These are phyloP conservation scores for Anastrepha ludens DNA, from an alignment of 1,140 invertebrate species.

Conservation along the genomic window DNA sequence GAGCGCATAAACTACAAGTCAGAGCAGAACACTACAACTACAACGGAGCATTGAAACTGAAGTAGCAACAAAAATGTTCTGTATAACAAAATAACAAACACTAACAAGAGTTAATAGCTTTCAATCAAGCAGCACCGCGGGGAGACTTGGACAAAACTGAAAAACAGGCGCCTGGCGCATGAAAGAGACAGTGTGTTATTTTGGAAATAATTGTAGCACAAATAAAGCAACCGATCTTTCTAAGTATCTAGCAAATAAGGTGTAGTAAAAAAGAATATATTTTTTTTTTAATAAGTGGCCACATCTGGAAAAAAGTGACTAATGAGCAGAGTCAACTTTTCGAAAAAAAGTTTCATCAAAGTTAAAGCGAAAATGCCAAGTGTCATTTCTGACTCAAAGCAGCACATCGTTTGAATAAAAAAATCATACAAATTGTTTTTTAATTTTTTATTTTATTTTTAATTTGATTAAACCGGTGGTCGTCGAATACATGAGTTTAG, in stretches of 20 bases:
- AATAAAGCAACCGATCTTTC: too few relatives aligned
- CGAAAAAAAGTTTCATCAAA: too few relatives aligned
- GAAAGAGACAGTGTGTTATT: conserved; percentile 8
- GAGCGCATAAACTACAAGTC: not conserved
- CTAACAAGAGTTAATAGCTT: conserved; percentile 41
- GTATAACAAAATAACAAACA: not conserved
- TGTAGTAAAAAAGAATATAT: not conserved
- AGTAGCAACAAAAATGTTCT: not conserved
- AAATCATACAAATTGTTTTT: too few relatives aligned
- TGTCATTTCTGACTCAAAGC: too few relatives aligned
- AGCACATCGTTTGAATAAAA: too few relatives aligned
- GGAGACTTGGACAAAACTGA: not conserved
- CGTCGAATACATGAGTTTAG: too few relatives aligned
- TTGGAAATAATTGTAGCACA: not conserved
- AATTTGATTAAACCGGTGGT: too few relatives aligned
- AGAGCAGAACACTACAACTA: not conserved
- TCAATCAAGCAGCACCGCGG: conserved; percentile 34
- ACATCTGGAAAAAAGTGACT: too few relatives aligned
- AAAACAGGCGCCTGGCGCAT: not conserved
- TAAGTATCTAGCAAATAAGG: not conserved
- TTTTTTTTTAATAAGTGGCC: too few relatives aligned
- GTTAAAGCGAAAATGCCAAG: too few relatives aligned
- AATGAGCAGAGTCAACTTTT: too few relatives aligned
- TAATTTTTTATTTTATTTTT: too few relatives aligned
- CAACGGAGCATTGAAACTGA: not conserved